Evolutionary conservation across 2,113 vertebrate genomes (phyloP).

Genomic region (Ranitomeya imitator): DNA sequence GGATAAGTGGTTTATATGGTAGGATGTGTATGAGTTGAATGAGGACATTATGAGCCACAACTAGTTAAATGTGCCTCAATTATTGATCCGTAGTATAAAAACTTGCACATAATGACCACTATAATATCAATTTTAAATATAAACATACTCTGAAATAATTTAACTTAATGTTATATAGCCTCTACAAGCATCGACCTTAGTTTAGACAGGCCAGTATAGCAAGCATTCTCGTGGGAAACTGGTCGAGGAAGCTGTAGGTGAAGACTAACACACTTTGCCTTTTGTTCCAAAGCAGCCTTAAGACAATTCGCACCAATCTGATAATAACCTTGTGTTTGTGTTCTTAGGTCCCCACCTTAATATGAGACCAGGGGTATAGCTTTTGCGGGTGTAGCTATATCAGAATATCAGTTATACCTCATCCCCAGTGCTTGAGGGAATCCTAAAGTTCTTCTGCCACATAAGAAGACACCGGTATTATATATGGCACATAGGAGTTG

Average conservation of each 20-base stretch:
- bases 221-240: neutral
- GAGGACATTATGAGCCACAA: neutral
- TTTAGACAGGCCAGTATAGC: neutral
- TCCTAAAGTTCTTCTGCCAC: too few species aligned
- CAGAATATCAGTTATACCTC: neutral
- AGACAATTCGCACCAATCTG: slow-evolving; percentile 30
- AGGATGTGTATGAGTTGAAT: slow-evolving; percentile 12
- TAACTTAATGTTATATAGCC: neutral
- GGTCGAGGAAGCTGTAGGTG: neutral
- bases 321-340: slow-evolving; percentile 16
- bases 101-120: too few species aligned
- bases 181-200: neutral
- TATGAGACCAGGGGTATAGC: neutral
- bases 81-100: neutral
- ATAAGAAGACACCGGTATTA: too few species aligned
- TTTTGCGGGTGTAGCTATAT: neutral
- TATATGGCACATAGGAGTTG: too few species aligned
- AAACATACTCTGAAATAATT: neutral
- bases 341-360: slow-evolving; percentile 30
- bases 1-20: slow-evolving; percentile 1
- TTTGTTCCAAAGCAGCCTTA: slow-evolving; percentile 13
- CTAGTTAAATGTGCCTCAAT: neutral
- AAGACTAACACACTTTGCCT: slow-evolving; percentile 24
- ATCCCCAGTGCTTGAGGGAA: neutral
- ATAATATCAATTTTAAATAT: neutral